Base-by-base conservation (phyloP, 2,113 vertebrate genomes). In the Nyctibius bracteatus region DNA sequence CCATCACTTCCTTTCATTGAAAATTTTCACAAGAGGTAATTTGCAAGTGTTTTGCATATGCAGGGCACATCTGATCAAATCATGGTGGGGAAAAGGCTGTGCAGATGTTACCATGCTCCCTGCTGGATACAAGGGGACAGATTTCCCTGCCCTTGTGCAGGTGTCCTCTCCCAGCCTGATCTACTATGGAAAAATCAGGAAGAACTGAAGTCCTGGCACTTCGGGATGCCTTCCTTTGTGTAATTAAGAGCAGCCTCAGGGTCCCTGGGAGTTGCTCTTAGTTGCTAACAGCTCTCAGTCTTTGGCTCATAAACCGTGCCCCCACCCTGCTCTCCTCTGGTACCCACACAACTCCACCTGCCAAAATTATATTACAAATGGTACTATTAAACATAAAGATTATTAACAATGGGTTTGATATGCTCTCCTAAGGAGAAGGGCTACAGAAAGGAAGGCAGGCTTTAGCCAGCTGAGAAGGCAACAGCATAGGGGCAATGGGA, bases 151-250 rank as follows among this genome's bases (percentile, higher is more conserved):
- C 35, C 78, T 59, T 12, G 4, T 27, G 25, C 46, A 71, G 2
- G 30, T 52, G 49, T 63, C 44, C n/a, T 88, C 47, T 72, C 66
- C 57, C 54, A 75, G 44, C 18, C 52, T 49, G n/a, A 86, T 5
- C 33, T 43, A 18, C 59, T 21, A 8, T 2, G 22, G 44, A 80
- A 88, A 82, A 80, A 68, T 16, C 19, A 47, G 22, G 37, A 19
- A 85, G 9, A 67, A 66, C 46, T 61, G 27, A 86, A 80, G 28
- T 46, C 20, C 39, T 59, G 18, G 22, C 25, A 17, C 43, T 13
- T 24, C 6, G 15, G 13, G 5, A 54, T 59, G 23, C 81, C 17
- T 3, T 49, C 1, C 17, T 3, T 49, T 1, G 0, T 6, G 22
- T 54, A 57, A 80, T 17, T 37, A 72, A 65, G 24, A 66, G 47